Base-by-base conservation (phyloP, 2,113 vertebrate genomes). In the Sander vitreus region DNA sequence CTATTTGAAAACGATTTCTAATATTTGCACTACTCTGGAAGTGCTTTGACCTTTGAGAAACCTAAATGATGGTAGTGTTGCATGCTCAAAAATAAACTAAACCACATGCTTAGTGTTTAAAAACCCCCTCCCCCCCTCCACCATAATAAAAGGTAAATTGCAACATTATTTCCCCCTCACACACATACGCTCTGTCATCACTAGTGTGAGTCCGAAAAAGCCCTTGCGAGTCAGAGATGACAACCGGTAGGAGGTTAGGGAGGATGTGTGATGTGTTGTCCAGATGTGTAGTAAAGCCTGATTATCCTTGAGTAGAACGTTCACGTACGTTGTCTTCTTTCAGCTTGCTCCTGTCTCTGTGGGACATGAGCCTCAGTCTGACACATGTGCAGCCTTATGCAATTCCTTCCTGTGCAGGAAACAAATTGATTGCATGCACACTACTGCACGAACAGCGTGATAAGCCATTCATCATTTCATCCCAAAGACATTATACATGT, bases 271-370 rank as follows among this genome's bases (percentile, higher is more conserved):
- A 92, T 93, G 69, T 73, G 43, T 86, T 81, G 39, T 72, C 84
- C 93, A 91, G 91, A 94, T 92, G 92, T 88, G 68, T 50, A 19
- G n/a, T 77, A 64, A 85, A 80, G 64, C 47, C 57, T 76, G 65
- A 74, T 78, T 76, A 66, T 76, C 68, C 48, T 66, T 88, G 47
- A 73, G 58, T 60, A 30, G 55, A 84, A 18, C 78, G 81, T 75
- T 90, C 81, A 86, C 81, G 80, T 81, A 72, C 69, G 45, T 43
- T 77, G 51, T 84, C 69, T 78, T 76, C 74, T 10, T 39, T 53
- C 1, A 13, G 76, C 50, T 57, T 64, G 73, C 63, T 25, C 77
- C 51, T 71, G 43, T 69, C 85, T 75, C 81, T 12, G 59, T 33
- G 45, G 50, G 76, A 63, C 55, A 80, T 80, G 60, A 63, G 36